Evolutionary conservation across 92 coral and sea anemone genomes (phyloP).

Genomic region (Actinernus sp.): DNA sequence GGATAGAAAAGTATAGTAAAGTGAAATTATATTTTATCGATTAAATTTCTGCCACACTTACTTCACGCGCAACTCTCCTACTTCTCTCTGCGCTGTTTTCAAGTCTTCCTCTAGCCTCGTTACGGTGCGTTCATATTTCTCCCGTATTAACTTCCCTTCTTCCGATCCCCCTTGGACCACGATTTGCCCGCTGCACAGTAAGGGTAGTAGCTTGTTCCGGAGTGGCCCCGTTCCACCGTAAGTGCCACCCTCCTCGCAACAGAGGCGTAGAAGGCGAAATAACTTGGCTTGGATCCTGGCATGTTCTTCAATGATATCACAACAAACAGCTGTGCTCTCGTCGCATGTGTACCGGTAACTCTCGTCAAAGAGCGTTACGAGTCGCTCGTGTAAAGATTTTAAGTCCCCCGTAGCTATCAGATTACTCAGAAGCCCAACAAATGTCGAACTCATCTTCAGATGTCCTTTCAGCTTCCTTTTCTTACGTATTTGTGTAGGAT

Average conservation of each 20-base stretch:
- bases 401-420: slow-evolving; percentile 68
- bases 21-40: too few species aligned
- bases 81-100: slow-evolving; percentile 65
- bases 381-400: slow-evolving; percentile 56
- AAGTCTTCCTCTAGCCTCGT: slow-evolving; percentile 71
- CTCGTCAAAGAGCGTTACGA: slow-evolving; percentile 64
- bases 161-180: slow-evolving; percentile 41
- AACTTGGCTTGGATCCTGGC: slow-evolving; percentile 80
- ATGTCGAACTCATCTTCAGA: slow-evolving; percentile 46
- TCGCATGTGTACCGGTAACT: slow-evolving; percentile 84
- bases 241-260: slow-evolving; percentile 72
- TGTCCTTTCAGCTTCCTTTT: neutral
- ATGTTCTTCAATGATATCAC: slow-evolving; percentile 75
- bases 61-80: slow-evolving; percentile 66
- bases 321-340: slow-evolving; percentile 75
- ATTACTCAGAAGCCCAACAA: slow-evolving; percentile 69
- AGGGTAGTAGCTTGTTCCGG: slow-evolving; percentile 73
- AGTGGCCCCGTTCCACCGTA: slow-evolving; percentile 78
- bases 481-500: neutral
- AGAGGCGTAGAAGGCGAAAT: slow-evolving; percentile 77
- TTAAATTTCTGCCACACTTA: too few species aligned
- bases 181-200: slow-evolving; percentile 60
- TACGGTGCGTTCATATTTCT: slow-evolving; percentile 63
- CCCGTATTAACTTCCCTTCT: slow-evolving; percentile 38
- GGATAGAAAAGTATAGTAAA: too few species aligned